Evolutionary conservation across 2,888 invertebrate species (phyloP).

Genomic region (Tipula helvola): DNA sequence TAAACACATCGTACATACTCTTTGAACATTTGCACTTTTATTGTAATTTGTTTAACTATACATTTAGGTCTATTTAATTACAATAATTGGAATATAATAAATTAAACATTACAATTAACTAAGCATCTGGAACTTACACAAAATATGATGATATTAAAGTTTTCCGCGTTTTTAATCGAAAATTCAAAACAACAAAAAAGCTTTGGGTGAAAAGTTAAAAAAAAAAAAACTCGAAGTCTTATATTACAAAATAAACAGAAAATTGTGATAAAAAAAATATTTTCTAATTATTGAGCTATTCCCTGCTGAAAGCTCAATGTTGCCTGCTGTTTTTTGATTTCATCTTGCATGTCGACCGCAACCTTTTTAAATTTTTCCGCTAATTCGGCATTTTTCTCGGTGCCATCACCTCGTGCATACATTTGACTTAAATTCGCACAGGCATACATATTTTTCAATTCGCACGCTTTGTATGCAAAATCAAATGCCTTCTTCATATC

Average conservation of each 20-base stretch:
- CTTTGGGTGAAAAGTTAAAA: not conserved
- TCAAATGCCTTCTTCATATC: constrained; percentile 68
- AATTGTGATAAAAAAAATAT: not conserved
- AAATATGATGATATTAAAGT: not conserved
- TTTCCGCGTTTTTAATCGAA: not conserved
- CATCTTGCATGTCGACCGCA: constrained; percentile 58
- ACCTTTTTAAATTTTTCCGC: constrained; percentile 59
- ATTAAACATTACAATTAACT: not conserved
- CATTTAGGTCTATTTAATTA: not conserved
- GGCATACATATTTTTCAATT: constrained; percentile 69
- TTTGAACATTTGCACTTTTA: not conserved
- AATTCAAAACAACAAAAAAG: not conserved
- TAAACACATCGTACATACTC: not conserved
- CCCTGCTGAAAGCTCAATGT: constrained; percentile 44
- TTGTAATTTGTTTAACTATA: not conserved
- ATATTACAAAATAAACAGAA: not conserved
- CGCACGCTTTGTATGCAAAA: constrained; percentile 68
- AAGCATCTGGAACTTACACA: not conserved
- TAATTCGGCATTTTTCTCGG: constrained; percentile 53
- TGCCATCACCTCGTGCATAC: constrained; percentile 75
- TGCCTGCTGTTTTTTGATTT: constrained; percentile 43
- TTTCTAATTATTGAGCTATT: constrained; percentile 17
- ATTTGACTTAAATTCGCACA: constrained; percentile 86
- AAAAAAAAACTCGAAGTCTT: not conserved
- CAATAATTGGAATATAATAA: not conserved